Evolutionary conservation across 2,888 invertebrate genomes (phyloP), one percentile per base, ranked within the genome.

Genomic region (Drosophila sordidapex): DNA sequence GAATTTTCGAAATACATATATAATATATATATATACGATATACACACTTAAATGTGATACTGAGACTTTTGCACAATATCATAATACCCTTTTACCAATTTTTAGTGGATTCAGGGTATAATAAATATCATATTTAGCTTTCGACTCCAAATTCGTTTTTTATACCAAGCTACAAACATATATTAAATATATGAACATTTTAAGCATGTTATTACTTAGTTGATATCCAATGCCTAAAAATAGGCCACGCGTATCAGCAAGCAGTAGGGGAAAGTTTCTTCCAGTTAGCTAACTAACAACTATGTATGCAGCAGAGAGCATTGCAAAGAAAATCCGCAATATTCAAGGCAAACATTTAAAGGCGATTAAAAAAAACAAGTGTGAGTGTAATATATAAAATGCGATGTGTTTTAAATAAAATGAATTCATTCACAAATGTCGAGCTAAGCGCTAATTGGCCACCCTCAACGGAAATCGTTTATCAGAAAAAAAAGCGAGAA

Each of bases 381-480:
- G 59, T 40, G 70, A 38, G 61, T 60, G 21, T 46, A 53, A 51
- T 33, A 21, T 36, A 49, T 46, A 43, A 63, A 48, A 36, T 67
- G 65, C 53, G 72, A 76, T 71, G 33, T 68, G 61, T 65, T 51
- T 87, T 64, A 56, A 70, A 77, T 72, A 81, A 70, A 58, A 74
- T 59, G 70, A 79, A 56, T 70, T 82, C 87, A 87, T 86, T 87
- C 81, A 86, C 86, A 59, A 71, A 66, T 81, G 62, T 74, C 52
- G 66, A 71, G 69, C 76, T 74, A 72, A 70, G 53, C 79, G 67
- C 76, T 84, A 89, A 87, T 87, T 87, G 80, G 74, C 76, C 71
- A 69, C 65, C 69, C 74, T 70, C 53, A 70, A 74, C 89, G 86
- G 89, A 86, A 89, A 83, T 75, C 70, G 68, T 75, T 81, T 89